A percentile compares a stretch with the other conserved stretches of the same genome.
These are phyloP conservation scores for Lepidothrix coronata DNA, from an alignment of 2,113 vertebrate genomes.

Conservation along the genomic window DNA sequence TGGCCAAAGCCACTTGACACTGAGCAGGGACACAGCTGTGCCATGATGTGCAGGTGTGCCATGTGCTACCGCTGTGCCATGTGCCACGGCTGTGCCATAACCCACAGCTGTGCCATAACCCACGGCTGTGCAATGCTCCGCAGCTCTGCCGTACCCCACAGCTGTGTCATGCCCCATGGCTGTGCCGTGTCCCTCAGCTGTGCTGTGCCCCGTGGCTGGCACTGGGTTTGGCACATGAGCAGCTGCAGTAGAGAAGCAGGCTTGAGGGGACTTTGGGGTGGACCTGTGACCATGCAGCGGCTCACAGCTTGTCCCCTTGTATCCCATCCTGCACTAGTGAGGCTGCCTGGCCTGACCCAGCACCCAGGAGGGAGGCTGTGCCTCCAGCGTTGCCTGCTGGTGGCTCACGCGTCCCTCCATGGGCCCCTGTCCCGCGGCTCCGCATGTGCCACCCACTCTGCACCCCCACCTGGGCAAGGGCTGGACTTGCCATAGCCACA, in stretches of 20 bases:
- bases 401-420: fast-evolving
- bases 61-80: neutral
- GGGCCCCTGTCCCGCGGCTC: fast-evolving
- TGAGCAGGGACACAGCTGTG: neutral
- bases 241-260: neutral
- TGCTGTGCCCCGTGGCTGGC: neutral
- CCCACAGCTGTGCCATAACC: fast-evolving
- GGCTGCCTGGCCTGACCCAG: fast-evolving
- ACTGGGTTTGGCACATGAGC: neutral
- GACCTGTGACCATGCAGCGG: fast-evolving
- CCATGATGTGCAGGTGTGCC: neutral
- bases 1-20: neutral
- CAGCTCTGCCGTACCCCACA: fast-evolving
- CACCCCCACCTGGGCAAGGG: fast-evolving
- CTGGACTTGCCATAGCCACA: neutral
- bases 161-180: fast-evolving
- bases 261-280: neutral
- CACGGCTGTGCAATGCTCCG: fast-evolving
- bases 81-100: fast-evolving
- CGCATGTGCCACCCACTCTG: neutral
- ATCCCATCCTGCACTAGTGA: neutral
- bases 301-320: neutral
- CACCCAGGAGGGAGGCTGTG: neutral
- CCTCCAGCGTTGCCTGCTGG: neutral
- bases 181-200: neutral